Conservation (phyloP, 1,140 invertebrate species). For the Lucilia cuprina region DNA sequence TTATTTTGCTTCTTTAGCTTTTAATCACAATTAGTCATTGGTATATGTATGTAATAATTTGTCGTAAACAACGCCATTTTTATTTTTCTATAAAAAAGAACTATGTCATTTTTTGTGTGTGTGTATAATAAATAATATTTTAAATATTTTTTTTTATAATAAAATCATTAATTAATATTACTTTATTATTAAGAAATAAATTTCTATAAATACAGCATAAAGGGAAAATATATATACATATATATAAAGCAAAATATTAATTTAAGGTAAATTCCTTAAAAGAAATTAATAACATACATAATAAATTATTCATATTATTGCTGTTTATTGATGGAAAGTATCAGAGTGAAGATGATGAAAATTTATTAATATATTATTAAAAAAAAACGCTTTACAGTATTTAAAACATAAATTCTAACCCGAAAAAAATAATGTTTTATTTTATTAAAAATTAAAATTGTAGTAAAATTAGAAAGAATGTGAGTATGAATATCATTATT, state of each 20-base stretch:
- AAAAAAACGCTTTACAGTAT: slow-evolving; percentile 18
- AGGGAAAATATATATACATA: not conserved
- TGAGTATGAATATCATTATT: too few relatives aligned
- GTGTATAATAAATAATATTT: not conserved
- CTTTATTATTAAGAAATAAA: not conserved
- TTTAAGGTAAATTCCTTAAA: not conserved
- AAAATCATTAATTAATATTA: not conserved
- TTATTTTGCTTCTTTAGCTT: too few relatives aligned
- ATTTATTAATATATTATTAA: not conserved
- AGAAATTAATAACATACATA: not conserved
- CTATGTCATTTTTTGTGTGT: not conserved
- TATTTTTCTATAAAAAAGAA: not conserved
- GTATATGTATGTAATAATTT: not conserved
- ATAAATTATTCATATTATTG: not conserved
- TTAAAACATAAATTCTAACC: not conserved
- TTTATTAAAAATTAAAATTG: not conserved
- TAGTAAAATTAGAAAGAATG: too few relatives aligned
- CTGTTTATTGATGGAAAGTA: not conserved
- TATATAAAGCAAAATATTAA: not conserved
- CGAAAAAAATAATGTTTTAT: not conserved
- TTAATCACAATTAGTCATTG: too few relatives aligned
- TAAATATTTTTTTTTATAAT: not conserved
- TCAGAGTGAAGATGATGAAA: not conserved
- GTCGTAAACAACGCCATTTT: not conserved
- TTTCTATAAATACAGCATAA: too few relatives aligned